Percentiles rank a stretch among this genome's conserved stretches.
These are phyloP conservation scores for Andricus curvator DNA, from an alignment of 2,888 invertebrate genomes.

Conservation along the genomic window DNA sequence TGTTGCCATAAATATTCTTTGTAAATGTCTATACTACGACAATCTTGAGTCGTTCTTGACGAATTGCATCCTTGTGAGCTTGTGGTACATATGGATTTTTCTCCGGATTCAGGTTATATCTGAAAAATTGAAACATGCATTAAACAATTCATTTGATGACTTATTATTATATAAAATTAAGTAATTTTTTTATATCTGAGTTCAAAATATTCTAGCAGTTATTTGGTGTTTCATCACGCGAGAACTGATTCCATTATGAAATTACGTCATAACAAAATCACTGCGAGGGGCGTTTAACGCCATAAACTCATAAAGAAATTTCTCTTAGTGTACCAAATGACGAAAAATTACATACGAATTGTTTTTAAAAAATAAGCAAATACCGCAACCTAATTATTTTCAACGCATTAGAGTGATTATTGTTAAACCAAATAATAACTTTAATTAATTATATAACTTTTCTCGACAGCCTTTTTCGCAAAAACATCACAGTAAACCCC, in stretches of 20 bases:
- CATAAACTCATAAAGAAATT: neutral
- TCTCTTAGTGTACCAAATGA: neutral
- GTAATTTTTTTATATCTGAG: no score
- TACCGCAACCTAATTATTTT: no score
- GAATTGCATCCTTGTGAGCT: slow-evolving; percentile 81
- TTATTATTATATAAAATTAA: neutral
- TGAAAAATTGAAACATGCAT: slow-evolving; percentile 74
- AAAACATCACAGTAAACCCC: no score
- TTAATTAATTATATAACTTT: no score
- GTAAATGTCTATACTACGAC: slow-evolving; percentile 61
- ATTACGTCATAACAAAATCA: neutral
- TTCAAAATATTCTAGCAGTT: neutral
- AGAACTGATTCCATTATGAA: neutral
- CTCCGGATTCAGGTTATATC: slow-evolving; percentile 88
- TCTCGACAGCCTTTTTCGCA: no score
- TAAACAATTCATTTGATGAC: neutral
- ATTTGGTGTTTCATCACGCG: neutral
- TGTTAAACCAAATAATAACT: no score
- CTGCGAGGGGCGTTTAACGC: neutral
- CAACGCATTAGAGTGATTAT: no score
- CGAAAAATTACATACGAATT: neutral
- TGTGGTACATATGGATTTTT: slow-evolving; percentile 91
- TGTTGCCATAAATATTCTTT: neutral
- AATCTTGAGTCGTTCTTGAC: slow-evolving; percentile 68
- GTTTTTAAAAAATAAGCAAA: no score